Base-by-base conservation (phyloP, 92 coral and sea anemone species). In the Virgularia gustaviana region DNA sequence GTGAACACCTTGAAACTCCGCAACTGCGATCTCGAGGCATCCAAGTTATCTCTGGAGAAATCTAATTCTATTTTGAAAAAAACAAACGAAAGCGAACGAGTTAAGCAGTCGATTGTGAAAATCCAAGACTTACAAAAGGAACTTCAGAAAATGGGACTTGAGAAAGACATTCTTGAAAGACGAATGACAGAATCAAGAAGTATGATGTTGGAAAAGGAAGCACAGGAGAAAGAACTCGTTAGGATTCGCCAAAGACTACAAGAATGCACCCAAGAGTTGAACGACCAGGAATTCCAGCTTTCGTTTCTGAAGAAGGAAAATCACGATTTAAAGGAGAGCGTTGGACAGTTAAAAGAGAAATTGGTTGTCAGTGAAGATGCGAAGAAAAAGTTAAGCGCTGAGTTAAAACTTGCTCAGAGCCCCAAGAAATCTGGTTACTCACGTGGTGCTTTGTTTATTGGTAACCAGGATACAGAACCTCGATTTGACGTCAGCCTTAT, bases 1-100 rank as follows among this genome's bases (percentile, higher is more conserved):
- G 47, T 63, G 8, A 49, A 63, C 8, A 38, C 31, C 25, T 42
- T 63, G 31, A 63, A 63, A 63, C 51, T 63, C 39, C 70, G 70
- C 47, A 38, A 36, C 39, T 63, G 70, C 13, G 70, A 38, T 19
- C 43, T 35, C 1, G 49, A 63, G 24, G 70, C 70, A 18, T 1
- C 32, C 2, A 63, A 63, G 1, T 16, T n/a, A 3, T 36, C 70
- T 16, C 52, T 63, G 3, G 70, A 63, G 41, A 63, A 63, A 29
- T 36, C 49, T 5, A 63, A 37, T 35, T n/a, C 52, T 2, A 52
- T 63, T 25, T 38, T 63, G 27, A 27, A 38, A 23, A 38, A 22
- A 18, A 16, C 51, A 2, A 37, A 39, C 25, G 70, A 63, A 15
- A 63, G 52, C 52, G 70, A 63, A 36, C 70, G 70, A 15, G 49